Evolutionary conservation across 2,797 vertebrate genomes (phyloP).

Genomic region (Melanotaenia parkinsoni): DNA sequence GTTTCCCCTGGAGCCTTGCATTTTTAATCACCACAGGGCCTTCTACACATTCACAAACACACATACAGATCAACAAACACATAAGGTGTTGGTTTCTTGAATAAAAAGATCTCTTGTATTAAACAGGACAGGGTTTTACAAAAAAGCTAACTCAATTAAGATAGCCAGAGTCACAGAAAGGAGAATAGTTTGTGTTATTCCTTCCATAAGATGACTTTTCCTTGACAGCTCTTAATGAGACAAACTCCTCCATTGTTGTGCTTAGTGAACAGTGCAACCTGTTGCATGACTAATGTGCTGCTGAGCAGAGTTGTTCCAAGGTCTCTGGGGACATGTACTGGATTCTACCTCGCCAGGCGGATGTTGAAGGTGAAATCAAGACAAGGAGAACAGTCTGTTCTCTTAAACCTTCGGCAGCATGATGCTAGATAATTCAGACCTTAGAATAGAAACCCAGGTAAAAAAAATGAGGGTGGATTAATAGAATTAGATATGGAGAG

Average conservation of each 20-base stretch:
- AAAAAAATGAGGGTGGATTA: slow-evolving; percentile 61
- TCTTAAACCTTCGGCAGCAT: slow-evolving; percentile 62
- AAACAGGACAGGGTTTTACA: slow-evolving; percentile 41
- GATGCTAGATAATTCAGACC: slow-evolving; percentile 57
- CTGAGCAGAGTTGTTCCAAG: slow-evolving; percentile 73
- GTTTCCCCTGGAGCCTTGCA: slow-evolving; percentile 81
- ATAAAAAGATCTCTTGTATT: slow-evolving; percentile 50
- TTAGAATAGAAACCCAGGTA: slow-evolving; percentile 69
- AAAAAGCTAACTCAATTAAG: slow-evolving; percentile 37
- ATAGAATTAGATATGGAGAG: slow-evolving; percentile 70
- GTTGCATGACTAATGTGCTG: slow-evolving; percentile 81
- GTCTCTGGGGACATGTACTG: slow-evolving; percentile 78
- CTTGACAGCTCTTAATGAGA: slow-evolving; percentile 50
- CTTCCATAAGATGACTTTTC: slow-evolving; percentile 48
- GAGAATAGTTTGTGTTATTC: slow-evolving; percentile 30
- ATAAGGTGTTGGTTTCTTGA: slow-evolving; percentile 52
- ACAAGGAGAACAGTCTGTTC: slow-evolving; percentile 79
- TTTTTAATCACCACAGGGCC: slow-evolving; percentile 79
- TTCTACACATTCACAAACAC: slow-evolving; percentile 52
- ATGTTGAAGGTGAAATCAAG: slow-evolving; percentile 82
- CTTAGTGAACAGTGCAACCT: slow-evolving; percentile 69
- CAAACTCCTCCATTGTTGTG: slow-evolving; percentile 54
- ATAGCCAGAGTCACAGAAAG: slow-evolving; percentile 15
- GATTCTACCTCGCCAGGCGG: slow-evolving; percentile 77
- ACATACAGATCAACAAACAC: slow-evolving; percentile 67